Percentiles rank a stretch among this genome's conserved stretches.
These are phyloP conservation scores for Trichonephila clavata DNA, from an alignment of 1,140 invertebrate species.

Conservation along the genomic window DNA sequence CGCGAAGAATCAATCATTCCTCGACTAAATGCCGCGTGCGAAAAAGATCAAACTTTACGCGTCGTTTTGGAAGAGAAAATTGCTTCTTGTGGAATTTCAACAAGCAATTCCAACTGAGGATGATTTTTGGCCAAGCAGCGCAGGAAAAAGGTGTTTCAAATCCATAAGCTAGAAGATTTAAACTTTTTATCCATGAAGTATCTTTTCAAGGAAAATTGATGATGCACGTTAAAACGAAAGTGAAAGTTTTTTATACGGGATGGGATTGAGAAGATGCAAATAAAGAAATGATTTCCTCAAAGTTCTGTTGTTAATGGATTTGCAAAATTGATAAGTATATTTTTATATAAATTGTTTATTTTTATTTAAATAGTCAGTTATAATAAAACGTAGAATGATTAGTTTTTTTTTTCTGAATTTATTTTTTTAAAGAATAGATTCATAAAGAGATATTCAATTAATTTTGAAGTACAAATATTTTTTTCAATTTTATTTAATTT, in stretches of 20 bases:
- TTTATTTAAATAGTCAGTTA: too few relatives aligned
- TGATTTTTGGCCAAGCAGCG: neutral
- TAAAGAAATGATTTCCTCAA: neutral
- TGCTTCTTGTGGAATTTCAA: slow-evolving; percentile 29
- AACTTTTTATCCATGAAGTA: neutral
- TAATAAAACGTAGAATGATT: too few relatives aligned
- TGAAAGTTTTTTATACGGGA: neutral
- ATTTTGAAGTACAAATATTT: too few relatives aligned
- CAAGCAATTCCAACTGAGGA: neutral
- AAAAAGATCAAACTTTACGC: slow-evolving; percentile 40
- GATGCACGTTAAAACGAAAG: neutral
- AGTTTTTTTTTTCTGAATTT: too few relatives aligned
- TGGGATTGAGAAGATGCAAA: neutral
- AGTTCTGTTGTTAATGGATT: neutral
- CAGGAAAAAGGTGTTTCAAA: slow-evolving; percentile 29
- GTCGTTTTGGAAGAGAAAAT: slow-evolving; percentile 42
- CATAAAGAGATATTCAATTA: too few relatives aligned
- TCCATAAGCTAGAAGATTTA: neutral
- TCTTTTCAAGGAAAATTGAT: slow-evolving; percentile 28
- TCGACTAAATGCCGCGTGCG: slow-evolving; percentile 27
- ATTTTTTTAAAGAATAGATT: too few relatives aligned
- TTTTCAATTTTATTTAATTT: too few relatives aligned
- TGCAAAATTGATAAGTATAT: neutral
- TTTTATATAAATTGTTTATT: too few relatives aligned
- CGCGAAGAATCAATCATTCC: slow-evolving; percentile 44